Evolutionary conservation across 2,797 vertebrate species (phyloP).

Genomic region (Peromyscus aztecus): DNA sequence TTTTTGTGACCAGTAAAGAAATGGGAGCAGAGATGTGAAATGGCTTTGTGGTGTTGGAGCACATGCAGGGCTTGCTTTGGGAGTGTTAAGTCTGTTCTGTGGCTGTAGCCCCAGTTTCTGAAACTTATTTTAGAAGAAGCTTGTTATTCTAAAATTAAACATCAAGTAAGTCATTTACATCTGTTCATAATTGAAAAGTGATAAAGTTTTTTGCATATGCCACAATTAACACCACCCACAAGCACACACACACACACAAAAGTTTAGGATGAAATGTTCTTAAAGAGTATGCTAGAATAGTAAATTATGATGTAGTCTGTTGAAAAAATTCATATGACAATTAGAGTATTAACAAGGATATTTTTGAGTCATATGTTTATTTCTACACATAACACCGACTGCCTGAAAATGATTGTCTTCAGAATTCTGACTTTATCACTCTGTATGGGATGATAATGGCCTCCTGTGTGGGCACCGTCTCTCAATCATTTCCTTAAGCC

Average conservation of each 20-base stretch:
- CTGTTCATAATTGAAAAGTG: slow-evolving; percentile 81
- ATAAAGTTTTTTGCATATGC: slow-evolving; percentile 78
- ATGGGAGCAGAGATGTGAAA: slow-evolving; percentile 45
- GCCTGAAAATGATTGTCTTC: slow-evolving; percentile 15
- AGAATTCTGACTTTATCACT: slow-evolving; percentile 5
- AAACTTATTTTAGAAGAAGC: slow-evolving; percentile 78
- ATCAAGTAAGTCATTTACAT: slow-evolving; percentile 77
- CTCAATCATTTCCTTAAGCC: slow-evolving; percentile 1
- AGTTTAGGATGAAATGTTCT: slow-evolving; percentile 72
- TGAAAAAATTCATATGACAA: slow-evolving; percentile 61
- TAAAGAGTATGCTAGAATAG: slow-evolving; percentile 65
- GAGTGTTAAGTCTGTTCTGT: slow-evolving; percentile 34
- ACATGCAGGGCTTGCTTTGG: slow-evolving; percentile 12
- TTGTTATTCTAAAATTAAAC: slow-evolving; percentile 79
- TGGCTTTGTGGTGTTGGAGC: slow-evolving; percentile 20
- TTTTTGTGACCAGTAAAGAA: slow-evolving; percentile 53
- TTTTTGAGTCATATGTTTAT: slow-evolving; percentile 47
- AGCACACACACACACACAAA: slow-evolving; percentile 16
- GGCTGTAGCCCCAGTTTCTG: slow-evolving; percentile 44
- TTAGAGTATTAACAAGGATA: slow-evolving; percentile 32
- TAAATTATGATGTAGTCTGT: slow-evolving; percentile 54
- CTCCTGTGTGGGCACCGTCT: neutral
- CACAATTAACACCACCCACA: slow-evolving; percentile 78
- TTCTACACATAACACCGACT: slow-evolving; percentile 29
- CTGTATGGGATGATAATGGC: neutral